Evolutionary conservation across 2,888 invertebrate genomes (phyloP), one percentile per base, ranked within the genome.

Genomic region (Meiosimyza platycephala): DNA sequence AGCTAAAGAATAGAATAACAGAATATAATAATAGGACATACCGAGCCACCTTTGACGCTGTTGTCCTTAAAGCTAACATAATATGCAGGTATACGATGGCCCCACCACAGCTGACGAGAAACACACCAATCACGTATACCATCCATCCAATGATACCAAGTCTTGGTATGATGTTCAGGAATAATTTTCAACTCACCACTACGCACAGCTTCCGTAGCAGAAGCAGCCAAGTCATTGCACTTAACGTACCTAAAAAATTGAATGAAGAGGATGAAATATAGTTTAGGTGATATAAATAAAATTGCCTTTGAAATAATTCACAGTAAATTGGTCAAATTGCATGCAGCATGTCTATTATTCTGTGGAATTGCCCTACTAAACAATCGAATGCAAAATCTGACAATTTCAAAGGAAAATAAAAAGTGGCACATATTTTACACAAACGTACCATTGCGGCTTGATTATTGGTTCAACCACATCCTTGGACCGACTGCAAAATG

Each of bases 71-170:
- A 86, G 12, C 89, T 90, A 15, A 96, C 92, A 83, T 90, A 92
- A 85, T 98, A 99, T 0, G 96, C 98, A 0, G 99, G 99, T 78
- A 99, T 97, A 73, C 96, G 92, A 88, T 99, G 99, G 1, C 99
- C 99, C 99, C 99, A 99, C 99, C 99, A 99, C 71, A 99, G 89
- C 87, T 99, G 99, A 2, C 96, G 90, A 1, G 98, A 99, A 74
- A 99, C 95, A 88, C 99, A 99, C 99, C 99, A 99, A 87, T 99
- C 99, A 6, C 97, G 90, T 78, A 97, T 97, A 83, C 95, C 95
- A 82, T 95, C 95, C 91, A 99, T 93, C 99, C 99, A 99, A 83
- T 93, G 92, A 86, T 92, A 93, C 99, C 99, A 99, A 50, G 92
- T 95, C 88, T 95, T 96, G 78, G 93, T 93, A 87, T 97, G 97